Evolutionary conservation across 23 tunicate genomes (phyloP), one percentile per base, ranked within the genome.

Genomic region (Halocynthia roretzi): DNA sequence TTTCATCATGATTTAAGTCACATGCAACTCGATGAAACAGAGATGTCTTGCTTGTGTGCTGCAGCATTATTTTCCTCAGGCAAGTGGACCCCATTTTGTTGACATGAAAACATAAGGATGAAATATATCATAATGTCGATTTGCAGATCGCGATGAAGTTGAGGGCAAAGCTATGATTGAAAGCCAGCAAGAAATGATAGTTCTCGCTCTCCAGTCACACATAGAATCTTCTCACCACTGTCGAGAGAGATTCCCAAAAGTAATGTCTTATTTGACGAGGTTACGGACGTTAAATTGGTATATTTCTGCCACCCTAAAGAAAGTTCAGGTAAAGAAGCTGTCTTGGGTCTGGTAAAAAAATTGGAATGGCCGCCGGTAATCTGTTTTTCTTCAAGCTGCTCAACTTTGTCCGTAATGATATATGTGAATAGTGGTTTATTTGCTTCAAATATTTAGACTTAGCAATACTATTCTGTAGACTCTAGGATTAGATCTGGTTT

Each of bases 51-150:
- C n/a, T 77, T 91, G 9, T 85, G 94, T 31, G 82, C 87, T 10
- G 62, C 88, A 48, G 73, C 97, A 8, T 84, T 91, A 22, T 91
- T 91, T 73, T 91, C 97, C 40, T 86, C 90, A 10, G 97, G 97
- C 84, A 72, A 8, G 75, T 67, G 44, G 44, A 2, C 44, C 44
- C 44, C 1, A 0, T 31, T 31, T 31, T 31, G 44, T 31, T 31
- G 44, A 15, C 17, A 14, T 58, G 63, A 15, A 58, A 14, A 58
- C 17, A 14, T 58, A 15, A 58, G 15, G 63, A 58, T n/a, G n/a
- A 58, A 15, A 58, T n/a, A n/a, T 20, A 5, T 65, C 14, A 65
- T 15, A 65, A 54, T 71, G 50, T 71, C 49, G 5, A 1, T n/a
- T 71, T 74, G 17, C 51, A 88, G 95, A 88, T 77, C 95, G 97